Percentiles rank a stretch among this genome's conserved stretches.
Evolutionary conservation across 2,888 invertebrate species (phyloP).

Genomic region (Phytoseiulus persimilis): DNA sequence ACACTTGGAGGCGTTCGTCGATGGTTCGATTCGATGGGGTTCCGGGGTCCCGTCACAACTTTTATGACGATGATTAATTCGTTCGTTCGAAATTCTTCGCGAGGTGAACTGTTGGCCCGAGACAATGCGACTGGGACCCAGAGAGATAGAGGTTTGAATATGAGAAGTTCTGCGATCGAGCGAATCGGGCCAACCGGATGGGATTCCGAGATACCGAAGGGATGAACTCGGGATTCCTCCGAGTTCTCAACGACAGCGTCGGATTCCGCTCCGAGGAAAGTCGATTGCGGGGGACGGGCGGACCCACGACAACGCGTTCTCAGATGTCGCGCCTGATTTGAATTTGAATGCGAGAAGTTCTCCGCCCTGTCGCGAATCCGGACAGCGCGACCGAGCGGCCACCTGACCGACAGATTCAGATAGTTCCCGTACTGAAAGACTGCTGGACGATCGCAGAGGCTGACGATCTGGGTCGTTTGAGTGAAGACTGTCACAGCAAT

Average conservation of each 20-base stretch:
- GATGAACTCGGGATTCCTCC: neutral
- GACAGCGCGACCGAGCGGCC: neutral
- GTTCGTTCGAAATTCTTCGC: neutral
- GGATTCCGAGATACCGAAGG: neutral
- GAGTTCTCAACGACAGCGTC: neutral
- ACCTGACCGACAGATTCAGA: neutral
- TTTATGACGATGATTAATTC: neutral
- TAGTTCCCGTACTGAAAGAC: neutral
- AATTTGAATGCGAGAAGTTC: neutral
- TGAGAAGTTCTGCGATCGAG: neutral
- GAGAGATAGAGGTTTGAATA: neutral
- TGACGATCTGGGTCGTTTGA: neutral
- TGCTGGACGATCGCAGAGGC: neutral
- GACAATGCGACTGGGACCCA: neutral
- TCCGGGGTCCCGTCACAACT: neutral
- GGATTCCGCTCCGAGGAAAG: neutral
- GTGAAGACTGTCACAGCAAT: conserved; percentile 5
- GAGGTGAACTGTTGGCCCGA: neutral
- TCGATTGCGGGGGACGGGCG: neutral
- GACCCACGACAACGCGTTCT: neutral
- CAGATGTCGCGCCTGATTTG: neutral
- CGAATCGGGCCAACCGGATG: neutral
- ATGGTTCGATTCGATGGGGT: neutral
- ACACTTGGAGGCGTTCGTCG: neutral
- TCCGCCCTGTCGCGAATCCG: neutral